Conservation (phyloP, 2,888 invertebrate genomes). For the Podotricha telesiphe region DNA sequence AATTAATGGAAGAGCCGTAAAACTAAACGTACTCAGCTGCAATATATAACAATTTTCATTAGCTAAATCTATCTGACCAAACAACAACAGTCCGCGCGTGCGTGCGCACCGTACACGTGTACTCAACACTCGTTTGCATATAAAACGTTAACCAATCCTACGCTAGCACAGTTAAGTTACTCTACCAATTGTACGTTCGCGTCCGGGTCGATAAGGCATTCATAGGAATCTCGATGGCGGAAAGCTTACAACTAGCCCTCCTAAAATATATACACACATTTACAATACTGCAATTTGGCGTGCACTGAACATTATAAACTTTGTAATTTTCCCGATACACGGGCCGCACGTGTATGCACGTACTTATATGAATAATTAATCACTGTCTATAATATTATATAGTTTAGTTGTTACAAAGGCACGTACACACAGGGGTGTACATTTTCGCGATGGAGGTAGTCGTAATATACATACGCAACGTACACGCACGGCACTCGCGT, state of each 20-base stretch:
- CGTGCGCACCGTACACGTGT: conserved; percentile 41
- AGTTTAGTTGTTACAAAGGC: conserved; percentile 7
- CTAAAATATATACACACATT: conserved; percentile 46
- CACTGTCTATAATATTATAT: no score
- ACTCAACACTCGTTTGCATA: conserved; percentile 20
- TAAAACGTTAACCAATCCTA: conserved; percentile 25
- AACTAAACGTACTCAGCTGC: conserved; percentile 68
- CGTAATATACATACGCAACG: neutral
- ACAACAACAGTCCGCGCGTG: conserved; percentile 48
- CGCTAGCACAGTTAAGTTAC: conserved; percentile 32
- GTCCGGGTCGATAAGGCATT: conserved; percentile 44
- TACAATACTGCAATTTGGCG: conserved; percentile 55
- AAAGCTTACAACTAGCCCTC: conserved; percentile 40
- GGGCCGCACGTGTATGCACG: neutral
- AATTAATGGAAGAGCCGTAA: conserved; percentile 73
- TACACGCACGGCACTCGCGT: no score
- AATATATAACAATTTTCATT: conserved; percentile 43
- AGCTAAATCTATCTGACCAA: conserved; percentile 42
- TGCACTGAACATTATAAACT: conserved; percentile 47
- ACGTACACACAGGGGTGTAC: neutral
- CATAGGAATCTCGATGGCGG: conserved; percentile 47
- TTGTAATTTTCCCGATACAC: conserved; percentile 2
- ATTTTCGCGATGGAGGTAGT: neutral
- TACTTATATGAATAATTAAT: neutral
- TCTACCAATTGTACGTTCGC: conserved; percentile 33